These are phyloP conservation scores for Ancistrus triradiatus DNA, from an alignment of 2,113 vertebrate species.

Conservation along the genomic window DNA sequence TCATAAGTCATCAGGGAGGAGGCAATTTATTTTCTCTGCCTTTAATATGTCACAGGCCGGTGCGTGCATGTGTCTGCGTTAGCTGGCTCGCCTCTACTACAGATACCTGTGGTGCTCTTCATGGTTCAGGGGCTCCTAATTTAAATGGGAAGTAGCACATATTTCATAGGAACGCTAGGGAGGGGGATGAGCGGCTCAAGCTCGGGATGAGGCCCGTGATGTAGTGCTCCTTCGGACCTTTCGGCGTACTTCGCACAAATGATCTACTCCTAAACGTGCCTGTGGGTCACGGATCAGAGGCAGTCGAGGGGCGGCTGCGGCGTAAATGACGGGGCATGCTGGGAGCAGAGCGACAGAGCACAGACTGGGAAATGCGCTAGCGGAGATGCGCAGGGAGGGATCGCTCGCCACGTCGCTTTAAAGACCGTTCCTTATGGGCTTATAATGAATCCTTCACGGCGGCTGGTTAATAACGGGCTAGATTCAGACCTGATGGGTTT, in stretches of 20 bases:
- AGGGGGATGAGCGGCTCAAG: slow-evolving; percentile 20
- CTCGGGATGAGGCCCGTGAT: slow-evolving; percentile 33
- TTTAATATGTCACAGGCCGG: slow-evolving; percentile 99
- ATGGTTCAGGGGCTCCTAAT: slow-evolving; percentile 98
- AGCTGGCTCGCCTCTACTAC: slow-evolving; percentile 79
- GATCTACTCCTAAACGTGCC: slow-evolving; percentile 18
- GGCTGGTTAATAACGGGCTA: not conserved
- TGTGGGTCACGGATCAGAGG: slow-evolving; percentile 38
- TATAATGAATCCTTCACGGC: slow-evolving; percentile 9
- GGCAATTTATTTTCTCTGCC: slow-evolving; percentile 95
- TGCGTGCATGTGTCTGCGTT: slow-evolving; percentile 80
- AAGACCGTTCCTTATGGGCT: slow-evolving; percentile 17
- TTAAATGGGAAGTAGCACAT: slow-evolving; percentile 98
- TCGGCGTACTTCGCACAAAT: slow-evolving; percentile 9
- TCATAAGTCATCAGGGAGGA: slow-evolving; percentile 83
- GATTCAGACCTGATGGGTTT: slow-evolving; percentile 11
- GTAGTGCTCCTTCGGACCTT: slow-evolving; percentile 27
- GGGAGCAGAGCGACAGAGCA: slow-evolving; percentile 28
- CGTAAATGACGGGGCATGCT: slow-evolving; percentile 38
- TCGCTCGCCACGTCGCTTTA: slow-evolving; percentile 17
- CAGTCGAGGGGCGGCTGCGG: slow-evolving; percentile 13
- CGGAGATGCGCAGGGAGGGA: slow-evolving; percentile 17
- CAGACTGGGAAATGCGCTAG: slow-evolving; percentile 16
- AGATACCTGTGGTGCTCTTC: slow-evolving; percentile 97
- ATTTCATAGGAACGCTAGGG: slow-evolving; percentile 89